phyloP scores from a whole-genome alignment of 2,113 vertebrate species.

The Cairina moschata region DNA sequence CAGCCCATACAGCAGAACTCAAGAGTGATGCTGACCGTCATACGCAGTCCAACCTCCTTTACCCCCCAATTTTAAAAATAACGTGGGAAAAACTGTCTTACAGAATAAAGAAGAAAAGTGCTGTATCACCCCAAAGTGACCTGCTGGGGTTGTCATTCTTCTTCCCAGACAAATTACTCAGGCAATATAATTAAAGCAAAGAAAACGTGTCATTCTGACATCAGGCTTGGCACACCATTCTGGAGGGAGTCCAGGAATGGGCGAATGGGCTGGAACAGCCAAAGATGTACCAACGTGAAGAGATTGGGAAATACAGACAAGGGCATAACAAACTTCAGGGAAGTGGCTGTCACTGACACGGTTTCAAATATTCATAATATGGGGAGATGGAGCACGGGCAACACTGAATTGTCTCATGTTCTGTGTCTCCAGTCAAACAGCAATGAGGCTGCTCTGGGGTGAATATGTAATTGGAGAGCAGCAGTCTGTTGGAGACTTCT shows the following conservation, averaged over 20 bases:
- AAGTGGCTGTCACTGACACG: neutral
- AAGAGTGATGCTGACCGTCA: neutral
- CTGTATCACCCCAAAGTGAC: neutral
- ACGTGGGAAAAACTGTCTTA: neutral
- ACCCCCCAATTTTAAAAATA: neutral
- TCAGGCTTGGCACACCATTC: constrained; percentile 11
- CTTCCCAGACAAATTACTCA: neutral
- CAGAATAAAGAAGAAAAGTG: neutral
- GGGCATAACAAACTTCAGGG: neutral
- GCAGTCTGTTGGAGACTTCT: neutral
- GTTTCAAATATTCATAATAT: neutral
- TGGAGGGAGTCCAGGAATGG: neutral
- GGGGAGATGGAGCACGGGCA: neutral
- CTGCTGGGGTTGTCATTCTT: neutral
- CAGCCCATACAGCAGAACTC: neutral
- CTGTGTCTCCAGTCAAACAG: neutral
- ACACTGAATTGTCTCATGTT: neutral
- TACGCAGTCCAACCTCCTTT: neutral
- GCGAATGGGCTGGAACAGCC: neutral
- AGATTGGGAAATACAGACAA: neutral
- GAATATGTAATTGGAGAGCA: neutral
- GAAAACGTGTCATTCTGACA: neutral
- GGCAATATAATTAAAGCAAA: neutral
- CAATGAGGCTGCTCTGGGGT: neutral
- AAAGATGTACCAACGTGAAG: neutral